Evolutionary conservation across 2,797 vertebrate species (phyloP).

Genomic region (Pseudomugil gertrudae): DNA sequence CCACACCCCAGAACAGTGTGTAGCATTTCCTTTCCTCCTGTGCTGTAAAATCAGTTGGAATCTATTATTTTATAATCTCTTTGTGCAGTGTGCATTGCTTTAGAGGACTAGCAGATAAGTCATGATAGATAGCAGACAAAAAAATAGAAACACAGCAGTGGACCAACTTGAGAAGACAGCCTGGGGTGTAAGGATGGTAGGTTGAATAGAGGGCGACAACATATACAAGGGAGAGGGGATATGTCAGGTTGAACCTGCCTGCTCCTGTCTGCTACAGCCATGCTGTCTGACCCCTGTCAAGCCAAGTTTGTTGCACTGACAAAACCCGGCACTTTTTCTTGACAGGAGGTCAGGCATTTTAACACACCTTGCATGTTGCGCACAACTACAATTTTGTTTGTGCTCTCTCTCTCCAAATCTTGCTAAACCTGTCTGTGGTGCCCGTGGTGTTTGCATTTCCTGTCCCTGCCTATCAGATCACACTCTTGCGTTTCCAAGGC

Average conservation of each 20-base stretch:
- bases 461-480: slow-evolving; percentile 71
- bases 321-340: slow-evolving; percentile 42
- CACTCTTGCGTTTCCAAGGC: slow-evolving; percentile 25
- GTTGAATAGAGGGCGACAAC: slow-evolving; percentile 61
- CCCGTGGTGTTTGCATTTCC: slow-evolving; percentile 56
- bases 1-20: slow-evolving; percentile 30
- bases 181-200: slow-evolving; percentile 43
- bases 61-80: slow-evolving; percentile 37
- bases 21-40: slow-evolving; percentile 9
- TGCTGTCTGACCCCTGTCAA: slow-evolving; percentile 73
- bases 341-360: slow-evolving; percentile 72
- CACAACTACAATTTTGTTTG: slow-evolving; percentile 42
- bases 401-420: slow-evolving; percentile 15
- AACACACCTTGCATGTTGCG: slow-evolving; percentile 74
- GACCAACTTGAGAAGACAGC: slow-evolving; percentile 34
- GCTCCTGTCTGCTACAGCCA: slow-evolving; percentile 46
- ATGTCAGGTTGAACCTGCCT: slow-evolving; percentile 58
- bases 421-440: slow-evolving; percentile 35
- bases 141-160: slow-evolving; percentile 20
- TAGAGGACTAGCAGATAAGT: slow-evolving; percentile 36
- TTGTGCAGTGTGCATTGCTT: slow-evolving; percentile 15
- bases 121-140: slow-evolving; percentile 34
- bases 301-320: slow-evolving; percentile 61
- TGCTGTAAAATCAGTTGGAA: slow-evolving; percentile 3
- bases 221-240: slow-evolving; percentile 11